Base-by-base conservation (phyloP, 2,888 invertebrate genomes). In the Apoda limacodes region DNA sequence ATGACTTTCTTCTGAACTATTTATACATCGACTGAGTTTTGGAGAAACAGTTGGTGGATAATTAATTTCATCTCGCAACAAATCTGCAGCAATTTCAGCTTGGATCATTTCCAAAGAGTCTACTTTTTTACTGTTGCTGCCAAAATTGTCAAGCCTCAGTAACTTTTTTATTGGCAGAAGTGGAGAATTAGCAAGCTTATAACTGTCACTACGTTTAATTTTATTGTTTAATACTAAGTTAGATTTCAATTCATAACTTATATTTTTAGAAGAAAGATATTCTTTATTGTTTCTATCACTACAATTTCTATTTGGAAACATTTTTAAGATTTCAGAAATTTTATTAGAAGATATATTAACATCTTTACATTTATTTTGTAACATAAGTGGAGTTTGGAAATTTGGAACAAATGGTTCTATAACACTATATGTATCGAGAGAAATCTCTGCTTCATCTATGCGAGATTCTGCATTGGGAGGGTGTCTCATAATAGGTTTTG, bases 161-260 rank as follows among this genome's bases (percentile, higher is more conserved):
- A 82, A 76, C 58, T 85, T 87, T 64, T 84, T 85, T 28, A 88
- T 86, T 20, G 85, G 85, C 68, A 87, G 82, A 40, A 86, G 82
- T 13, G 87, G 86, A 44, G 85, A 86, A 67, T 92, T 92, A 9
- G 93, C 93, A 64, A 90, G 83, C 43, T 91, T 86, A 60, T 93
- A 93, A 68, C 92, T 93, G 62, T 93, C 90, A 60, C 90, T 91
- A 37, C 93, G 87, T 66, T 90, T 90, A 25, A 92, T 80, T 70
- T 85, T 86, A 43, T 52, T 64, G 35, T 59, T 57, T 35, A 60
- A 45, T 10, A 58, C 55, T 43, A 64, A 75, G 31, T 67, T 63
- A 25, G 40, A 40, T 36, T 35, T 30, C 35, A n/a, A n/a, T n/a
- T 59, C 50, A 29, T 46, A 45, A 38, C 45, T 46, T 39, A 30